These are phyloP conservation scores for Sipha maydis DNA, from an alignment of 2,888 invertebrate genomes.

Conservation along the genomic window DNA sequence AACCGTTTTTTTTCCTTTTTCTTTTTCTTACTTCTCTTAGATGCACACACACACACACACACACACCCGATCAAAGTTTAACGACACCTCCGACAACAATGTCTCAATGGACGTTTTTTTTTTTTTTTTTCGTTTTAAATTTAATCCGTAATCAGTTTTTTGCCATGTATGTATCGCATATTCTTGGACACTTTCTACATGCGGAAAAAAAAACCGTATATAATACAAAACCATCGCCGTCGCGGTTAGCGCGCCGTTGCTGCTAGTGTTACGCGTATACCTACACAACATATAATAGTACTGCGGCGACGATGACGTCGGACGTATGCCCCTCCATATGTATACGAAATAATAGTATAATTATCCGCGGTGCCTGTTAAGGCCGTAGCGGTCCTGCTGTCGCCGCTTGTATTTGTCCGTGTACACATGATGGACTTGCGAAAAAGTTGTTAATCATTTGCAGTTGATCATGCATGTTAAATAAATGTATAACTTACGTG, in stretches of 20 bases:
- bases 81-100: slow-evolving; percentile 62
- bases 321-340: not conserved
- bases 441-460: not conserved
- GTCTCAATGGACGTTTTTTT: slow-evolving; percentile 56
- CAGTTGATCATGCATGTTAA: not conserved
- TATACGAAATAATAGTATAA: not conserved
- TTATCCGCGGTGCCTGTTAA: slow-evolving; percentile 23
- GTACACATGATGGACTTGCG: not conserved
- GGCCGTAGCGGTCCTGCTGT: not conserved
- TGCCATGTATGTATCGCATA: slow-evolving; percentile 13
- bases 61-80: slow-evolving; percentile 60
- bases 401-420: not conserved
- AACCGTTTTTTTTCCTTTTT: slow-evolving; percentile 55
- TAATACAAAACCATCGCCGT: slow-evolving; percentile 32
- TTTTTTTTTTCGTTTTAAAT: slow-evolving; percentile 27
- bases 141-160: slow-evolving; percentile 55
- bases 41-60: not conserved
- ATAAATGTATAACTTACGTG: too few relatives aligned
- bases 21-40: not conserved
- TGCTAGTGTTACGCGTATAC: slow-evolving; percentile 14
- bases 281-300: not conserved
- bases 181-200: slow-evolving; percentile 45
- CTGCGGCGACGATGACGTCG: not conserved
- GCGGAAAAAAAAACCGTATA: slow-evolving; percentile 1
- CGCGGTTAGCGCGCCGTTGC: too few relatives aligned